These are phyloP conservation scores for Poecilia velifera DNA, from an alignment of 2,797 vertebrate genomes.

Conservation along the genomic window DNA sequence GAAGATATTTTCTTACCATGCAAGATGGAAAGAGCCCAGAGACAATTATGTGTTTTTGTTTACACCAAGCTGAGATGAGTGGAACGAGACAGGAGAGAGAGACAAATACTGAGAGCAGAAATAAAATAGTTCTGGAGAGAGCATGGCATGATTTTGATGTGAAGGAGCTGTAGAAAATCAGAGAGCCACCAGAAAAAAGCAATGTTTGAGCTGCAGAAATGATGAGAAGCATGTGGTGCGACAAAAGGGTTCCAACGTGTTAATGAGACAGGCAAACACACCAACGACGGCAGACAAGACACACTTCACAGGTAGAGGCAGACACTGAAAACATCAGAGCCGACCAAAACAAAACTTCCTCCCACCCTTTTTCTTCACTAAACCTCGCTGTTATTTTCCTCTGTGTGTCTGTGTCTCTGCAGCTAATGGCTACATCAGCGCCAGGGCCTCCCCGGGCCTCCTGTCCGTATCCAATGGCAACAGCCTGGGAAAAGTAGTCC, in stretches of 20 bases:
- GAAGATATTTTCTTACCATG: background rate
- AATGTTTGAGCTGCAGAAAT: slow-evolving; percentile 43
- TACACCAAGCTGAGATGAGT: slow-evolving; percentile 26
- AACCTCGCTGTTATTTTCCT: slow-evolving; percentile 15
- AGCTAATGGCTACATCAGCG: slow-evolving; percentile 97
- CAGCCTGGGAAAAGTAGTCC: slow-evolving; percentile 91
- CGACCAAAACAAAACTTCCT: slow-evolving; percentile 23
- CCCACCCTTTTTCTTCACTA: slow-evolving; percentile 4
- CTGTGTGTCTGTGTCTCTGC: slow-evolving; percentile 30
- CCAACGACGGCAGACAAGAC: slow-evolving; percentile 11
- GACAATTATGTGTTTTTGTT: slow-evolving; percentile 45
- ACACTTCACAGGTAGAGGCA: slow-evolving; percentile 46
- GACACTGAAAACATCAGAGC: slow-evolving; percentile 31
- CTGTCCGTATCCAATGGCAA: slow-evolving; percentile 94
- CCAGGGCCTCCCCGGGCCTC: slow-evolving; percentile 93
- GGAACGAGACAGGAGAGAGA: slow-evolving; percentile 25
- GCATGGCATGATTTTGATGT: slow-evolving; percentile 48
- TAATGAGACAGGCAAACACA: slow-evolving; percentile 58
- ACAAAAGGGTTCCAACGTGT: slow-evolving; percentile 40
- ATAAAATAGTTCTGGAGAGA: slow-evolving; percentile 45
- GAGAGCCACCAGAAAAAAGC: slow-evolving; percentile 35
- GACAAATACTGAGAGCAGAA: slow-evolving; percentile 18
- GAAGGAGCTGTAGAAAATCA: slow-evolving; percentile 46
- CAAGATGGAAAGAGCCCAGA: slow-evolving; percentile 25
- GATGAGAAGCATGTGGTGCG: slow-evolving; percentile 49